These are phyloP conservation scores for Gadus chalcogrammus DNA, from an alignment of 2,113 vertebrate genomes.

Conservation along the genomic window DNA sequence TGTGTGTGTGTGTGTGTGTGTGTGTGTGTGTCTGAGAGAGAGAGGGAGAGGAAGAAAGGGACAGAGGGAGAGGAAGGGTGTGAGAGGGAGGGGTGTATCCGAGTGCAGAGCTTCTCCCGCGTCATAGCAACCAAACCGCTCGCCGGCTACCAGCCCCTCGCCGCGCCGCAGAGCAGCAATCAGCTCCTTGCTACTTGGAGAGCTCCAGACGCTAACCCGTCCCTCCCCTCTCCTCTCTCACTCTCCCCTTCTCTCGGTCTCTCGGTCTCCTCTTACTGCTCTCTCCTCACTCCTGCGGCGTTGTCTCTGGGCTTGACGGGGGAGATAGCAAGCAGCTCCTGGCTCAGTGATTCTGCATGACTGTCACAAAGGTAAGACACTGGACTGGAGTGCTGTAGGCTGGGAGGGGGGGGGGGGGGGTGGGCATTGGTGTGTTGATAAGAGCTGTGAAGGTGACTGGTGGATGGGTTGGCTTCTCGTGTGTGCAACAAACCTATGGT, in stretches of 20 bases:
- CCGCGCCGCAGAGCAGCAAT: constrained; percentile 70
- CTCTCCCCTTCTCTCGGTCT: constrained; percentile 33
- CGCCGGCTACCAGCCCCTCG: constrained; percentile 58
- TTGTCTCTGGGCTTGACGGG: constrained; percentile 59
- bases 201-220: constrained; percentile 63
- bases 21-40: neutral
- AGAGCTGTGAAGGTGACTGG: neutral
- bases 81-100: constrained; percentile 56
- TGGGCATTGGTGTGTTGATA: neutral
- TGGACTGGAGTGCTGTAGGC: neutral
- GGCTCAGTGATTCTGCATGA: constrained; percentile 83
- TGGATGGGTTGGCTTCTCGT: neutral
- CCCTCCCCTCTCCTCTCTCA: constrained; percentile 56
- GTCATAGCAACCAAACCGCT: constrained; percentile 64
- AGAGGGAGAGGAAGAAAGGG: neutral
- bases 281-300: constrained; percentile 63
- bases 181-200: constrained; percentile 41
- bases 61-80: constrained; percentile 29
- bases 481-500: neutral
- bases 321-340: constrained; percentile 65
- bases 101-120: constrained; percentile 50
- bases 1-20: constrained; percentile 1
- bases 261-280: constrained; percentile 49
- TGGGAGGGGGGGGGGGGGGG: neutral
- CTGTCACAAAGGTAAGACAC: constrained; percentile 88